These are phyloP conservation scores for Gallinago paraguaiae DNA, from an alignment of 2,113 vertebrate species.

Conservation along the genomic window DNA sequence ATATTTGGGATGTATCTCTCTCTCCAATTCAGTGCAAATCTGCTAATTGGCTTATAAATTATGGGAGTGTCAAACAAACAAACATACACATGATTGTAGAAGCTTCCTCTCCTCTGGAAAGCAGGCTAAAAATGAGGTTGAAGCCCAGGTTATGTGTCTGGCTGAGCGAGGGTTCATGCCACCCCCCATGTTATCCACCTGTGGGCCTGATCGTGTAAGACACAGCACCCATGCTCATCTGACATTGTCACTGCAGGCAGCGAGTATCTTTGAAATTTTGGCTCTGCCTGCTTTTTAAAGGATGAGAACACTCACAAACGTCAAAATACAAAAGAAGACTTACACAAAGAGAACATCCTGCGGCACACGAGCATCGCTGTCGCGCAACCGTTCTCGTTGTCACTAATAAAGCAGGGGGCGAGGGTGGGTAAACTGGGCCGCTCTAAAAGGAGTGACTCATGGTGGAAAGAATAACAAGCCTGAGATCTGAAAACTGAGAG, in stretches of 20 bases:
- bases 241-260: not conserved
- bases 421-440: not conserved
- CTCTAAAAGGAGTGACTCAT: not conserved
- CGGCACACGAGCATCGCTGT: accelerated
- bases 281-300: not conserved
- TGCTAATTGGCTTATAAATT: not conserved
- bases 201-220: not conserved
- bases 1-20: not conserved
- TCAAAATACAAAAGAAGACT: constrained; percentile 7
- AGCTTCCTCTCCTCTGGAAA: not conserved
- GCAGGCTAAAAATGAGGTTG: not conserved
- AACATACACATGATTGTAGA: not conserved
- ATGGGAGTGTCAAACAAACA: not conserved
- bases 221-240: not conserved
- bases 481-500: constrained; percentile 16
- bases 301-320: not conserved
- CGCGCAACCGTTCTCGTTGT: not conserved
- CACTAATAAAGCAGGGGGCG: not conserved
- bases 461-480: not conserved
- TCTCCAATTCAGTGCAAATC: not conserved
- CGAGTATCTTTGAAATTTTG: not conserved
- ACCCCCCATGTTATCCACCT: not conserved
- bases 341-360: not conserved
- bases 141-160: not conserved
- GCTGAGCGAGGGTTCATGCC: not conserved